Evolutionary conservation across 2,888 invertebrate genomes (phyloP).

Genomic region (Perithous albicinctus): DNA sequence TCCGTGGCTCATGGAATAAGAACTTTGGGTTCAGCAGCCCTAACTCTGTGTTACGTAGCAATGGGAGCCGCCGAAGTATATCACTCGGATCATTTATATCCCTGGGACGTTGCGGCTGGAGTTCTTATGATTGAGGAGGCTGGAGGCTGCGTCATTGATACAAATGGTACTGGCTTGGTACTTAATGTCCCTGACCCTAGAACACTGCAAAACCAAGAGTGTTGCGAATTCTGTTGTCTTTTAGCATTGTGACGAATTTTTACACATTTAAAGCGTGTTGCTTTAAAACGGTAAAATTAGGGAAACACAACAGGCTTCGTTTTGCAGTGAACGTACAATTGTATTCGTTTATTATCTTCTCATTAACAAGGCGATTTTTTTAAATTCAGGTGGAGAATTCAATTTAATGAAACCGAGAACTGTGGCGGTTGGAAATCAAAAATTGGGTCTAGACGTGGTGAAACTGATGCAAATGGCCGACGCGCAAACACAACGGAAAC

Average conservation of each 20-base stretch:
- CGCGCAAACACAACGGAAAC: constrained; percentile 75
- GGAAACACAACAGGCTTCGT: too few relatives aligned
- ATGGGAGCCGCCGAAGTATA: constrained; percentile 90
- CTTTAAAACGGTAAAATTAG: too few relatives aligned
- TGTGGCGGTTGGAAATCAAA: constrained; percentile 85
- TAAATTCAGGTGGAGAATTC: constrained; percentile 84
- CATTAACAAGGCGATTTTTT: neutral
- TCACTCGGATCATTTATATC: constrained; percentile 90
- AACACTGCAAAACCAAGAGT: too few relatives aligned
- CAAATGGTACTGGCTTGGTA: too few relatives aligned
- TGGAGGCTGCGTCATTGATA: constrained; percentile 90
- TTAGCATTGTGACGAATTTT: too few relatives aligned
- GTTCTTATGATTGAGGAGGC: constrained; percentile 91
- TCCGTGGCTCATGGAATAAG: constrained; percentile 87
- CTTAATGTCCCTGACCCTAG: too few relatives aligned
- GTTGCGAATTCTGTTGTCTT: too few relatives aligned
- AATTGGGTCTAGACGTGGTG: constrained; percentile 85
- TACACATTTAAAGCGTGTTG: too few relatives aligned
- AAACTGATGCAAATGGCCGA: constrained; percentile 86
- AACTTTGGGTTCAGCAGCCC: constrained; percentile 90
- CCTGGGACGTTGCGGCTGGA: constrained; percentile 94
- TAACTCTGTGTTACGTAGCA: constrained; percentile 91
- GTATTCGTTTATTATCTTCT: neutral
- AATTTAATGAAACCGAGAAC: constrained; percentile 87
- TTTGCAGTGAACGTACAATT: neutral